These are phyloP conservation scores for Cenopis cana DNA, from an alignment of 2,888 invertebrate genomes.

Conservation along the genomic window DNA sequence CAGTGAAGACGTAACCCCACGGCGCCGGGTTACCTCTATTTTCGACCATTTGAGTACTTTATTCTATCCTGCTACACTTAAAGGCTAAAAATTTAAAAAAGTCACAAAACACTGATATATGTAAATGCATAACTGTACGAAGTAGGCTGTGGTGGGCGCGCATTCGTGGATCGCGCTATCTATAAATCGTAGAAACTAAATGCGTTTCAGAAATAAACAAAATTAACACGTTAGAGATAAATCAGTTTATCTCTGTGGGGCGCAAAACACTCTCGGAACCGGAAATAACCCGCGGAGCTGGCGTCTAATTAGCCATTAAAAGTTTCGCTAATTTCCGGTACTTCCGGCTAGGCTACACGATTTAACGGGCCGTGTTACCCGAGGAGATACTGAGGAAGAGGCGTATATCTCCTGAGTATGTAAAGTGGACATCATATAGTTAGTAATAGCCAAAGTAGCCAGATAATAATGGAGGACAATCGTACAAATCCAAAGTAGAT, in stretches of 20 bases:
- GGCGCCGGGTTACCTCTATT: background rate
- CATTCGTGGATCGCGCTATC: too few species aligned
- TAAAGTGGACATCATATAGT: too few species aligned
- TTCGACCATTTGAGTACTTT: background rate
- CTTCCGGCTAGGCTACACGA: conserved; percentile 47
- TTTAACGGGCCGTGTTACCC: conserved; percentile 38
- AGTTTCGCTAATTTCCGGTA: conserved; percentile 56
- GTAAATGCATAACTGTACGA: too few species aligned
- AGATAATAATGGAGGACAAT: too few species aligned
- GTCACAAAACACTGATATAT: too few species aligned
- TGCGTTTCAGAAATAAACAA: background rate
- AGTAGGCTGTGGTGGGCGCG: too few species aligned
- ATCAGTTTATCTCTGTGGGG: conserved; percentile 18
- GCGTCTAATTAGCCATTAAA: conserved; percentile 68
- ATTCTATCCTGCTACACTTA: too few species aligned
- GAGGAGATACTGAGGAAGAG: background rate
- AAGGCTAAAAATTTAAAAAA: too few species aligned
- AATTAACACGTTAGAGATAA: conserved; percentile 22
- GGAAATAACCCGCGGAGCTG: conserved; percentile 30
- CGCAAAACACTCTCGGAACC: conserved; percentile 23
- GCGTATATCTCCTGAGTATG: too few species aligned
- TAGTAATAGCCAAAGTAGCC: too few species aligned
- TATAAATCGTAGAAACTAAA: background rate
- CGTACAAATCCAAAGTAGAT: too few species aligned
- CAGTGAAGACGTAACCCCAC: background rate